phyloP scores from a whole-genome alignment of 2,113 vertebrate genomes.

The Lethenteron reissneri region DNA sequence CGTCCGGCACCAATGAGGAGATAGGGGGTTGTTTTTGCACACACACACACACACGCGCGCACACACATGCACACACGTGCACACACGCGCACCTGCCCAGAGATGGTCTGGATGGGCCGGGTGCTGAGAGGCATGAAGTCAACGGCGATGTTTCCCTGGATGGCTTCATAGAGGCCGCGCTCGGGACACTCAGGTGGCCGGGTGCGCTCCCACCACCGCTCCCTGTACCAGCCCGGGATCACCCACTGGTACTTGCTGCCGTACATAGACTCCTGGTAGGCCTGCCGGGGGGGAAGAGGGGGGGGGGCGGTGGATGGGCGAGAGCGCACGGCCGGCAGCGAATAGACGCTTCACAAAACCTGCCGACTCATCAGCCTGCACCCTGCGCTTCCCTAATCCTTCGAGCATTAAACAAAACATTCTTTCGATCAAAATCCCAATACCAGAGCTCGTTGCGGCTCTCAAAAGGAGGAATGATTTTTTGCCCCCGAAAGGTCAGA shows the following conservation, averaged over 20 bases:
- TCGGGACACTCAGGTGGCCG: constrained; percentile 59
- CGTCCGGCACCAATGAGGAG: too few species aligned
- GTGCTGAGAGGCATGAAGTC: constrained; percentile 95
- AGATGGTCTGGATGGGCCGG: constrained; percentile 42
- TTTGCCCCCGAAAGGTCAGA: too few species aligned
- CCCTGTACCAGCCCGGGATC: constrained; percentile 95
- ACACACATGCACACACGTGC: background rate
- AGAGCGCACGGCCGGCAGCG: background rate
- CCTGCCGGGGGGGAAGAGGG: constrained; percentile 22
- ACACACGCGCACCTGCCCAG: background rate
- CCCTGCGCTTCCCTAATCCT: too few species aligned
- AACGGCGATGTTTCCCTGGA: constrained; percentile 95
- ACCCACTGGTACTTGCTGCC: constrained; percentile 98
- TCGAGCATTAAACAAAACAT: too few species aligned
- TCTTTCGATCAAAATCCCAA: too few species aligned
- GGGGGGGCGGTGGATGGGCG: background rate
- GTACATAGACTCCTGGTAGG: constrained; percentile 77
- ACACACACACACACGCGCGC: background rate
- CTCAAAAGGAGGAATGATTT: too few species aligned
- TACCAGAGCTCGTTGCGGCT: too few species aligned
- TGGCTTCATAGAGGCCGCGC: constrained; percentile 63
- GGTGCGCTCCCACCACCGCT: constrained; percentile 83
- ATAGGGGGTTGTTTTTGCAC: background rate
- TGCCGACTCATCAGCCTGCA: too few species aligned
- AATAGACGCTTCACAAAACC: too few species aligned